phyloP scores from a whole-genome alignment of 2,888 invertebrate species.

The Caenorhabditis sp. region DNA sequence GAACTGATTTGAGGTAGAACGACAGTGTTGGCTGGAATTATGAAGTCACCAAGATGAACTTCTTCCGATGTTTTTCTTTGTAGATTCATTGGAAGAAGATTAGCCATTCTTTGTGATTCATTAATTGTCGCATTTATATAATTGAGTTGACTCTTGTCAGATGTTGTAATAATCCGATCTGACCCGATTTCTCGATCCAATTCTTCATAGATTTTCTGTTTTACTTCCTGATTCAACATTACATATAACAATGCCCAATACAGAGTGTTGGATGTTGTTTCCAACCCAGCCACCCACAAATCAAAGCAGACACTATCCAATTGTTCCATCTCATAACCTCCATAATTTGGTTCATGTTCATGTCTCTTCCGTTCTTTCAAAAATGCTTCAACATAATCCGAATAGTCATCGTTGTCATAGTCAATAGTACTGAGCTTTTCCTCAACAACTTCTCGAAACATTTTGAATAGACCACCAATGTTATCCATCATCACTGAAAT shows the following conservation, averaged over 20 bases:
- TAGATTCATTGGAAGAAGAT: constrained; percentile 48
- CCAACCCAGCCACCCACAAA: constrained; percentile 55
- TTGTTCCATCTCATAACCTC: constrained; percentile 41
- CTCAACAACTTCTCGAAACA: constrained; percentile 32
- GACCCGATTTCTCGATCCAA: constrained; percentile 35
- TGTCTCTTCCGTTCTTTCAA: constrained; percentile 43
- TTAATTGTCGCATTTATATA: constrained; percentile 42
- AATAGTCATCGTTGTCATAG: constrained; percentile 42
- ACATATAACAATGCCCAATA: constrained; percentile 46
- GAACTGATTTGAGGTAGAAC: constrained; percentile 45
- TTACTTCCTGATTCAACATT: constrained; percentile 35
- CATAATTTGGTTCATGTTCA: constrained; percentile 30
- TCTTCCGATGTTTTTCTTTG: constrained; percentile 23
- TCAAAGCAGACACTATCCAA: constrained; percentile 42
- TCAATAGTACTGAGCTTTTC: constrained; percentile 32
- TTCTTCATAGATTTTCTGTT: constrained; percentile 36
- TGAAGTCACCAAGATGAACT: constrained; percentile 23
- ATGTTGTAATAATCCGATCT: constrained; percentile 35
- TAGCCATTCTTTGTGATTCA: constrained; percentile 46
- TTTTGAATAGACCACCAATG: constrained; percentile 21
- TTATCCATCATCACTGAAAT: constrained; percentile 31
- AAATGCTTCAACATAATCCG: constrained; percentile 47
- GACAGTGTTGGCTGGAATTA: constrained; percentile 32
- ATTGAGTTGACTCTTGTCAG: constrained; percentile 25
- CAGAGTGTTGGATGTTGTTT: constrained; percentile 50